Conservation (phyloP, 2,797 vertebrate genomes). For the Mus spretus region DNA sequence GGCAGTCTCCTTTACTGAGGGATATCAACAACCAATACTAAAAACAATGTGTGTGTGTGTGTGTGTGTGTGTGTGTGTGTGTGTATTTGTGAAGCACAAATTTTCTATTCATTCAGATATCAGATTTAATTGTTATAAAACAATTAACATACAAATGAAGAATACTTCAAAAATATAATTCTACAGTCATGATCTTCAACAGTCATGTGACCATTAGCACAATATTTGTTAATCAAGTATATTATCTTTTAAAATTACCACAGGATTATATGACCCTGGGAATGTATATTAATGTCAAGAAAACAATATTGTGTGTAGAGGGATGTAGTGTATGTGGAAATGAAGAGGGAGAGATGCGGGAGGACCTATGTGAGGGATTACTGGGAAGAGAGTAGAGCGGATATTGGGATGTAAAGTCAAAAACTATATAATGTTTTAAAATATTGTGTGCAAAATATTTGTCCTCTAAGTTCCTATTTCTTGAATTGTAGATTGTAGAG, state of each 20-base stretch:
- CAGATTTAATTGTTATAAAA: constrained; percentile 57
- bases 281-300: neutral
- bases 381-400: neutral
- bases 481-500: neutral
- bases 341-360: neutral
- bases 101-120: constrained; percentile 47
- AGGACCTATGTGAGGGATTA: neutral
- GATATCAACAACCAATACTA: too few relatives aligned
- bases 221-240: neutral
- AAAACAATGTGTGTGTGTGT: neutral
- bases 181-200: constrained; percentile 76
- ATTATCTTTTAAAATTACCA: neutral
- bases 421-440: neutral
- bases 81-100: constrained; percentile 5
- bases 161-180: constrained; percentile 52
- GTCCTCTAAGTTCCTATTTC: neutral
- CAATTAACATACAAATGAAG: constrained; percentile 76
- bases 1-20: too few relatives aligned
- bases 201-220: neutral
- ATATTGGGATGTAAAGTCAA: neutral
- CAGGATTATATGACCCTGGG: neutral
- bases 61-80: neutral
- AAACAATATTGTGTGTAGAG: neutral
- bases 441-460: neutral
- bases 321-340: neutral